These are phyloP conservation scores for Chalcosyrphus nemorum DNA, from an alignment of 2,888 invertebrate genomes.

Conservation along the genomic window DNA sequence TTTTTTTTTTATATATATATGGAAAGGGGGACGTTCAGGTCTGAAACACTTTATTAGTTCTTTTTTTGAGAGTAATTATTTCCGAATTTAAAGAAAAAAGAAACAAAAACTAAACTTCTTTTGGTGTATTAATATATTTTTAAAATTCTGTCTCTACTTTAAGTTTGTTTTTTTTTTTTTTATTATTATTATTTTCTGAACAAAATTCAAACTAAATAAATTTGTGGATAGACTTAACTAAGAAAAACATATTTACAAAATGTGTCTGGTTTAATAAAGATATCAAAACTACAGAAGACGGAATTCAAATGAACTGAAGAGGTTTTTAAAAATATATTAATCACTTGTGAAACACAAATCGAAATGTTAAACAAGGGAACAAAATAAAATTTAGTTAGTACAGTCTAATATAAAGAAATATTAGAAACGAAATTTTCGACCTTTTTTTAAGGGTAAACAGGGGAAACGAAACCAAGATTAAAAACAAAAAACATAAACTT, in stretches of 20 bases:
- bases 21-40: background rate
- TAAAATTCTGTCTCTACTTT: constrained; percentile 45
- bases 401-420: constrained; percentile 54
- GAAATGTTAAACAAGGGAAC: constrained; percentile 16
- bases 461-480: constrained; percentile 32
- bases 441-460: constrained; percentile 23
- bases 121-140: constrained; percentile 64
- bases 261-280: constrained; percentile 14
- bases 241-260: constrained; percentile 65
- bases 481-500: constrained; percentile 60
- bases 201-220: constrained; percentile 39
- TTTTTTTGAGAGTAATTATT: background rate
- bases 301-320: constrained; percentile 18
- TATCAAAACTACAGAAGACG: constrained; percentile 39
- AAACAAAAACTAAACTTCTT: background rate
- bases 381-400: constrained; percentile 37
- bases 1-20: background rate
- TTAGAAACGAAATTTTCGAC: constrained; percentile 24
- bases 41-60: constrained; percentile 25
- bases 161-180: background rate
- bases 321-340: constrained; percentile 65
- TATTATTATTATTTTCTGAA: background rate
- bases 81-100: background rate
- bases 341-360: constrained; percentile 28
- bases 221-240: constrained; percentile 40